phyloP scores from a whole-genome alignment of 2,797 vertebrate species.

The Pipistrellus pygmaeus region DNA sequence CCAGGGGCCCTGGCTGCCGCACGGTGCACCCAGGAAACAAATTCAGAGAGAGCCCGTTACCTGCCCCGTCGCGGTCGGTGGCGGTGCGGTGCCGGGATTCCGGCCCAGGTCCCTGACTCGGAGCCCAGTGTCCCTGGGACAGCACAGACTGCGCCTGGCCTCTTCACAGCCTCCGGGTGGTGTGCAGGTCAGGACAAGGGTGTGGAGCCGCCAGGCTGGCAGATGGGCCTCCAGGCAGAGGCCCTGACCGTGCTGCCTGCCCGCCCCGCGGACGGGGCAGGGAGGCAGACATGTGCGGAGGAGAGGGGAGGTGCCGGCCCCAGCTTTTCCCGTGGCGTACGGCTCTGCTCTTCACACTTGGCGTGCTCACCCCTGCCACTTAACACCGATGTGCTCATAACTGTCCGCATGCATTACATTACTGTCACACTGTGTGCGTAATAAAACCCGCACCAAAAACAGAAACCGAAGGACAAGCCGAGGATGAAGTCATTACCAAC shows the following conservation, averaged over 20 bases:
- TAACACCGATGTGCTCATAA: neutral
- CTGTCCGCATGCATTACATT: neutral
- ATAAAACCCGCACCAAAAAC: neutral
- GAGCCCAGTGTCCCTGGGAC: neutral
- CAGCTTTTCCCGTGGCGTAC: neutral
- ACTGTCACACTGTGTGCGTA: too few relatives aligned
- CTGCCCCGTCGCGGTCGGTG: neutral
- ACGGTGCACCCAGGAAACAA: neutral
- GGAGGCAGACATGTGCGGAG: neutral
- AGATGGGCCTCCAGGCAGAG: neutral
- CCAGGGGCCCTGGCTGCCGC: neutral
- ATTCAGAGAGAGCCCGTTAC: neutral
- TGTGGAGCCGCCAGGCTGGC: neutral
- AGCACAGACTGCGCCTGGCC: neutral
- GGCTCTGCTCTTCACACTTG: neutral
- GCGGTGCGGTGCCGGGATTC: rapidly evolving
- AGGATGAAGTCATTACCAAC: neutral
- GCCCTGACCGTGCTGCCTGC: too few relatives aligned
- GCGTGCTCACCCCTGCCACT: neutral
- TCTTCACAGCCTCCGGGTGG: neutral
- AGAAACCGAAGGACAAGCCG: neutral
- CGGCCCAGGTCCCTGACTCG: neutral
- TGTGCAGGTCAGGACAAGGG: neutral
- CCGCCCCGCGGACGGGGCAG: neutral
- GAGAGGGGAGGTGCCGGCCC: neutral